Percentiles rank a stretch among this genome's conserved stretches.
Conservation (phyloP, 2,888 invertebrate genomes). For the Ornithoptera alexandrae region DNA sequence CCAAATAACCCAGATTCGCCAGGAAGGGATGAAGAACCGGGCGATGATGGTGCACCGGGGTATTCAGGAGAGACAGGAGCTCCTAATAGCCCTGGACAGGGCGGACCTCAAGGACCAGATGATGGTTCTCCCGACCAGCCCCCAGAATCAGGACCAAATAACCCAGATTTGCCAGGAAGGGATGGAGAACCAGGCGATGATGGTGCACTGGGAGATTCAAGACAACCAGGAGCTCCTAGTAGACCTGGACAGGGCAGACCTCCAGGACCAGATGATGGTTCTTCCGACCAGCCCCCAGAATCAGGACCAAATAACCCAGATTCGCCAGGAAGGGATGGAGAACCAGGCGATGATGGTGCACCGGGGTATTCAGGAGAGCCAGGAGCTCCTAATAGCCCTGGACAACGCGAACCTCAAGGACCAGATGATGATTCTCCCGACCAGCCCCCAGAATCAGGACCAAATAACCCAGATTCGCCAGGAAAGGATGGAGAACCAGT, state of each 20-base stretch:
- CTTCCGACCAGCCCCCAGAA: slow-evolving; percentile 16
- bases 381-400: background rate
- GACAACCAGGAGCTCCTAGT: background rate
- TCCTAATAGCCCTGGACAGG: too few relatives aligned
- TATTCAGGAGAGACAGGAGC: too few relatives aligned
- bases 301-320: slow-evolving; percentile 8
- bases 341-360: background rate
- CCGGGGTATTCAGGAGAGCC: background rate
- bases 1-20: background rate
- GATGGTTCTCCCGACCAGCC: background rate
- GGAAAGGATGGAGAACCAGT: too few relatives aligned
- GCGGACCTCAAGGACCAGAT: background rate
- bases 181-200: background rate
- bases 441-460: slow-evolving; percentile 16
- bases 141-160: background rate
- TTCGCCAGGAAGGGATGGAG: slow-evolving; percentile 8
- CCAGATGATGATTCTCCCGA: slow-evolving; percentile 14
- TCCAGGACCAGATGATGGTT: slow-evolving; percentile 12
- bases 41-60: background rate
- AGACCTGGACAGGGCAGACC: background rate
- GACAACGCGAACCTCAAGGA: slow-evolving; percentile 9
- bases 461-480: background rate
- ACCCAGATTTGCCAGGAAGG: background rate
- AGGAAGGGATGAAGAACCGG: background rate
- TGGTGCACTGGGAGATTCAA: background rate